These are phyloP conservation scores for Forbesichthys agassizii DNA, from an alignment of 2,113 vertebrate species.

Conservation along the genomic window DNA sequence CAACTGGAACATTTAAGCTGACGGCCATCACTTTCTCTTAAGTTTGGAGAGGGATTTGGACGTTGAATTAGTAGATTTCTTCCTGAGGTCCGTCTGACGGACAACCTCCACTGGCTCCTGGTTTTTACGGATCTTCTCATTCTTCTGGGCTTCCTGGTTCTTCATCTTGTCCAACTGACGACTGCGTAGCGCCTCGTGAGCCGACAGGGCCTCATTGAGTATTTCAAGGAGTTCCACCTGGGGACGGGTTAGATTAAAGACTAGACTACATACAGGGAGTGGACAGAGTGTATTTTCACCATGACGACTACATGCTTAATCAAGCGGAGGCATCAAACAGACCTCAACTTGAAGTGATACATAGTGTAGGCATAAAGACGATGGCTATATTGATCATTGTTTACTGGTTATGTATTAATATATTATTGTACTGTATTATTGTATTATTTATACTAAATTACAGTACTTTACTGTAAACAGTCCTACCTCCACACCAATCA, in stretches of 20 bases:
- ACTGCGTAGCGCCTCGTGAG: slow-evolving; percentile 74
- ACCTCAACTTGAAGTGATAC: too few species aligned
- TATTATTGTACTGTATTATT: too few species aligned
- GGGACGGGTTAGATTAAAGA: slow-evolving; percentile 21
- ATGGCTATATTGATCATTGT: too few species aligned
- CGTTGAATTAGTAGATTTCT: slow-evolving; percentile 30
- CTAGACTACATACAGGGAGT: background rate
- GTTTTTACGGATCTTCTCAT: slow-evolving; percentile 5
- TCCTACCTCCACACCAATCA: too few species aligned
- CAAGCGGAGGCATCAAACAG: too few species aligned
- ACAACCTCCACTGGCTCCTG: slow-evolving; percentile 50
- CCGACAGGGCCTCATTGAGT: slow-evolving; percentile 59
- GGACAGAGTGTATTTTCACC: background rate
- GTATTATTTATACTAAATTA: too few species aligned
- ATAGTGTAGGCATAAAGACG: too few species aligned
- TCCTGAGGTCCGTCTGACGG: slow-evolving; percentile 54
- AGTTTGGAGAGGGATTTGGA: too few species aligned
- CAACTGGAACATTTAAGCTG: too few species aligned
- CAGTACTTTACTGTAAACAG: too few species aligned
- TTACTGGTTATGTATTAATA: too few species aligned
- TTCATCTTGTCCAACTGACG: slow-evolving; percentile 62
- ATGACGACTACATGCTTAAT: too few species aligned
- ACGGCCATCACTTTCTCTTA: slow-evolving; percentile 74
- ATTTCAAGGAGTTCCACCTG: slow-evolving; percentile 43
- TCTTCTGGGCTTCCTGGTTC: slow-evolving; percentile 63